Conservation (phyloP, 2,888 invertebrate species). For the Leucophenga montana region DNA sequence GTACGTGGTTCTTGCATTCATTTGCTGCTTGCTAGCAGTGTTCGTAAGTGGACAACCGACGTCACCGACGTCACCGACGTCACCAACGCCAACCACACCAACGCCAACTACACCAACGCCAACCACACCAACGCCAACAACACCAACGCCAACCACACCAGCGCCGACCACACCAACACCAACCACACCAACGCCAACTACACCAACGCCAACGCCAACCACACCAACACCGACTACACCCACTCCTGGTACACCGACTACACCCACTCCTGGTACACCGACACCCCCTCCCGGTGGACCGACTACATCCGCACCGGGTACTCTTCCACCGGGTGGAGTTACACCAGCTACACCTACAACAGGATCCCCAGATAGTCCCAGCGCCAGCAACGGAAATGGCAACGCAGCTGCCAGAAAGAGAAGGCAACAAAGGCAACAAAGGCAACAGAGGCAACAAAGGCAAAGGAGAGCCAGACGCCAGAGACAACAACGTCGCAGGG, state of each 20-base stretch:
- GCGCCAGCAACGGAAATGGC: too few species aligned
- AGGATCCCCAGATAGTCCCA: too few species aligned
- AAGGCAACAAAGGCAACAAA: not conserved
- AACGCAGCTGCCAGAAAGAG: not conserved
- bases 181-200: not conserved
- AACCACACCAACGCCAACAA: conserved; percentile 8
- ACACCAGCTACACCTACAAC: too few species aligned
- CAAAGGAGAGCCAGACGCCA: not conserved
- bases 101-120: not conserved
- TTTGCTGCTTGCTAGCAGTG: too few species aligned
- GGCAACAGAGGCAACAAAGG: too few species aligned
- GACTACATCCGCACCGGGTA: not conserved
- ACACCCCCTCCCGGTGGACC: too few species aligned
- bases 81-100: conserved; percentile 8
- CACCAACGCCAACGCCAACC: conserved; percentile 16
- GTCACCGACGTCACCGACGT: too few species aligned
- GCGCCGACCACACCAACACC: not conserved
- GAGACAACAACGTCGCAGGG: too few species aligned
- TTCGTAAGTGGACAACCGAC: not conserved
- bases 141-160: conserved; percentile 6
- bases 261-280: not conserved
- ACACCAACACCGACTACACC: not conserved
- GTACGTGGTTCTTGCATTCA: not conserved
- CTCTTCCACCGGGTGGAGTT: too few species aligned
- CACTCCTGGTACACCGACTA: not conserved